Conservation (phyloP, 2,888 invertebrate species). For the Drosophila austrosaltans region DNA sequence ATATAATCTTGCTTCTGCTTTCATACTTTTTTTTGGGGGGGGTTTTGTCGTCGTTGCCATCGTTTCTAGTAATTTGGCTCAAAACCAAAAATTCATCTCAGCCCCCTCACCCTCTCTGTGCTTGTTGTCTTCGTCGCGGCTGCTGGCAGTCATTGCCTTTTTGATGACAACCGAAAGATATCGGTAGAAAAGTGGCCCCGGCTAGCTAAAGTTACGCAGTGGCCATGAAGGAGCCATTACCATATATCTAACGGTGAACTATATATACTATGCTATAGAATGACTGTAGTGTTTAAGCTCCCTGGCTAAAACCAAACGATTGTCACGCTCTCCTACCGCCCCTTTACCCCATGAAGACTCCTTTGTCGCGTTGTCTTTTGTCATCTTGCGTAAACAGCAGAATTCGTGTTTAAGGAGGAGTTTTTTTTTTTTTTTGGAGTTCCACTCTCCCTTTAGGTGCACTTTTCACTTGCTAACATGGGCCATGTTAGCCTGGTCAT, state of each 20-base stretch:
- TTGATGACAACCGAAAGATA: slow-evolving; percentile 72
- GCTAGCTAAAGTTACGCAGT: slow-evolving; percentile 45
- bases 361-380: slow-evolving; percentile 45
- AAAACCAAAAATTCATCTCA: slow-evolving; percentile 62
- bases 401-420: slow-evolving; percentile 16
- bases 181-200: slow-evolving; percentile 53
- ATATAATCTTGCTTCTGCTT: background rate
- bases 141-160: slow-evolving; percentile 59
- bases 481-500: slow-evolving; percentile 56
- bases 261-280: slow-evolving; percentile 9
- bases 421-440: background rate
- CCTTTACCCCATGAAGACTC: slow-evolving; percentile 12
- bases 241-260: slow-evolving; percentile 66
- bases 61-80: slow-evolving; percentile 71
- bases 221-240: slow-evolving; percentile 57
- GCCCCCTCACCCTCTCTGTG: slow-evolving; percentile 4
- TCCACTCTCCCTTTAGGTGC: slow-evolving; percentile 26
- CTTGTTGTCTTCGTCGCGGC: slow-evolving; percentile 13
- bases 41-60: slow-evolving; percentile 9
- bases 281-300: background rate
- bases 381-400: slow-evolving; percentile 65
- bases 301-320: slow-evolving; percentile 26
- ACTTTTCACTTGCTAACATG: slow-evolving; percentile 52
- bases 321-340: slow-evolving; percentile 24
- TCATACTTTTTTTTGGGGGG: background rate